Percentiles rank a stretch among this genome's conserved stretches.
Conservation (phyloP, 2,888 invertebrate genomes). For the Metacarcinus magister region DNA sequence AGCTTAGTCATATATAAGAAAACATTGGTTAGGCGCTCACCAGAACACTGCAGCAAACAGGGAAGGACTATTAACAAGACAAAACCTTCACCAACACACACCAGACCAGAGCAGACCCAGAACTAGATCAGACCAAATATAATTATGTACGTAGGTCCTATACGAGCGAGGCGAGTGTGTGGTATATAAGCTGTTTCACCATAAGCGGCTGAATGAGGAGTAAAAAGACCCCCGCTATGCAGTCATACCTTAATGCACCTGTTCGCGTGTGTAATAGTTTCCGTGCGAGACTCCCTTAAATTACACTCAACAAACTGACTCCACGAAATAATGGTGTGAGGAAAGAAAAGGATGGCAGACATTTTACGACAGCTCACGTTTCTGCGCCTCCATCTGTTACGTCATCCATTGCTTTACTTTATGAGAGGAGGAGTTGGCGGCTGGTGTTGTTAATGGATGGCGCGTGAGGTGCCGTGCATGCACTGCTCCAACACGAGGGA, state of each 20-base stretch:
- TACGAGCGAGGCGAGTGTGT: neutral
- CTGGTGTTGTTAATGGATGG: neutral
- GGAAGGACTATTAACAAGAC: too few relatives aligned
- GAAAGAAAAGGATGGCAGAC: neutral
- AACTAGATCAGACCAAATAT: neutral
- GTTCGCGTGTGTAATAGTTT: neutral
- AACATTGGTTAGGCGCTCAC: too few relatives aligned
- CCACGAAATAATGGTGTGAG: neutral
- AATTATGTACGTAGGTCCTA: neutral
- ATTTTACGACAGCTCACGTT: neutral
- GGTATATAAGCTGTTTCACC: neutral
- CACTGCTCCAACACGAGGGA: neutral
- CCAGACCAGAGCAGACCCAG: neutral
- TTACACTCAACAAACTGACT: slow-evolving; percentile 9
- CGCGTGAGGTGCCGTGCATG: neutral
- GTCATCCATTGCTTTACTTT: neutral
- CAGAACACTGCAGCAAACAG: neutral
- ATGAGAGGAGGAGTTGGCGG: neutral
- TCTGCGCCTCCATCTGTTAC: slow-evolving; percentile 14
- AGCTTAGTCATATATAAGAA: neutral
- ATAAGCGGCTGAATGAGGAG: neutral
- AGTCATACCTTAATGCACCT: neutral
- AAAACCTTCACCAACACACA: neutral
- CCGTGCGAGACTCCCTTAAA: neutral
- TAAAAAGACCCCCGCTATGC: neutral